phyloP scores from a whole-genome alignment of 2,797 vertebrate species.

The Enteromius anoplus region DNA sequence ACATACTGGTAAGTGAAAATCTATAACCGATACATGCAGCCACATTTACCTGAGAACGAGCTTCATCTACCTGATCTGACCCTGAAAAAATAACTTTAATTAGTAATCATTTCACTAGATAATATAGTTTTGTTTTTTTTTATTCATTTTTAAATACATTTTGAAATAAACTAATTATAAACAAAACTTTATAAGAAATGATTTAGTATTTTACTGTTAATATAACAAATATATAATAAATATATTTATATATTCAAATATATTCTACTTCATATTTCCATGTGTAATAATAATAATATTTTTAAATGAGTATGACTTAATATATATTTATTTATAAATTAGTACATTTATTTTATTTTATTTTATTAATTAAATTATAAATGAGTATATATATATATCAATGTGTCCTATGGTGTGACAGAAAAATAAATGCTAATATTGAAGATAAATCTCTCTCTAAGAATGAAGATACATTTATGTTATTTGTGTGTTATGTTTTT shows the following conservation, averaged over 20 bases:
- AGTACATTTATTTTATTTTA: background rate
- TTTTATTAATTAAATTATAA: background rate
- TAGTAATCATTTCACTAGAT: background rate
- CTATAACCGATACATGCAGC: background rate
- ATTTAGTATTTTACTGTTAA: background rate
- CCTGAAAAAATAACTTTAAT: background rate
- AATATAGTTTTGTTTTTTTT: too few relatives aligned
- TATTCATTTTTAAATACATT: too few relatives aligned
- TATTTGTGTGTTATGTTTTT: too few relatives aligned
- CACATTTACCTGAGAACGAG: background rate
- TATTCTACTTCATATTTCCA: background rate
- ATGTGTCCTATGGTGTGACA: too few relatives aligned
- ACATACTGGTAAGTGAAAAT: constrained; percentile 20
- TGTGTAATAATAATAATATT: background rate
- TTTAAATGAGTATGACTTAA: background rate
- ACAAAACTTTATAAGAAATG: too few relatives aligned
- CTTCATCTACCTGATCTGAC: background rate
- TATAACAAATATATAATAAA: background rate
- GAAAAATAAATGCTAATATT: too few relatives aligned
- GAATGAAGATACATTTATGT: too few relatives aligned
- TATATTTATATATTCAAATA: too few relatives aligned
- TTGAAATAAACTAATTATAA: too few relatives aligned
- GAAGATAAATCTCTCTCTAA: too few relatives aligned
- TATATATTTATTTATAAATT: too few relatives aligned
- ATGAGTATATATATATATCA: background rate